Base-by-base conservation (phyloP, 2,888 invertebrate genomes). In the Ernsta delagoae region DNA sequence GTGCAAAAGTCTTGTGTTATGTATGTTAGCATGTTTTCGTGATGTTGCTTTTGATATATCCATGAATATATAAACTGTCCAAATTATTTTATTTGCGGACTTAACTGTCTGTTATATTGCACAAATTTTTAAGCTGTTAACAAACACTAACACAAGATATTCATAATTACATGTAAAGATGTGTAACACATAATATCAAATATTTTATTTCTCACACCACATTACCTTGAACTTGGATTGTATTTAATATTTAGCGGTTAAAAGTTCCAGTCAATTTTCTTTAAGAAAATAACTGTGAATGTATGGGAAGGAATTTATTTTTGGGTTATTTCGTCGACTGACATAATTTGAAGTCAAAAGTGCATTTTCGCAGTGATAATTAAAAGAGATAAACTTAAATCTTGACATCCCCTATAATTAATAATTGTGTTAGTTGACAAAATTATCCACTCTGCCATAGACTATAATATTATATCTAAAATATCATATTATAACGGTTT, bases 241-340 rank as follows among this genome's bases (percentile, higher is more conserved):
- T 63, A 63, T 63, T 39, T 24, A 43, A 54, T 41, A 24, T 54
- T 12, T 60, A 41, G 54, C 16, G 53, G 36, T 61, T 53, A 36
- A 11, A 53, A 56, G 12, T 54, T 61, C 66, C 54, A 67, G 66
- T 67, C 54, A 61, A 61, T 61, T 67, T 67, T 67, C 60, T 54
- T 43, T 11, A 24, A 54, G 66, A 67, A 67, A 67, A 60, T 61
- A 67, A 67, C 66, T 67, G 66, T 43, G 66, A 67, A 61, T 36
- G 36, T 8, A 54, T 24, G 31, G 12, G 53, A 60, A 43, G 60
- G 66, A 67, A 41, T 67, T 67, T 54, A 61, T 54, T 60, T 59
- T 34, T 41, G 36, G 60, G 16, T 61, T 34, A 54, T 54, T 54
- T 54, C 31, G 54, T 61, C 60, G 16, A 67, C 60, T 61, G 43